A percentile compares a stretch with the other conserved stretches of the same genome.
Evolutionary conservation across 1,140 invertebrate species (phyloP).

Genomic region (Triops cancriformis): DNA sequence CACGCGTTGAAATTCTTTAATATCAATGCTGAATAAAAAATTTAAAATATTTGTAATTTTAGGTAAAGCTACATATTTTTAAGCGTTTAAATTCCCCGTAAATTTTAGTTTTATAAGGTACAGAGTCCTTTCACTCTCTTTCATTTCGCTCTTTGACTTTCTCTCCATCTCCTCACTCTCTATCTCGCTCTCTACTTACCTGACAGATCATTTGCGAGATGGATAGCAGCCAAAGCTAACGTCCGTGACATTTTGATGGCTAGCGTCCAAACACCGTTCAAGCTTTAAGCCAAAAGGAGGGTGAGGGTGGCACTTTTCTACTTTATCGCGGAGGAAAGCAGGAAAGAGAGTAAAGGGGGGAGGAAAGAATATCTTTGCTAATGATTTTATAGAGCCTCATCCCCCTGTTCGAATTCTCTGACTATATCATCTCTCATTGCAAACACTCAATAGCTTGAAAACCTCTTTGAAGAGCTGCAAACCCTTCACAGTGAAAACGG

Average conservation of each 20-base stretch:
- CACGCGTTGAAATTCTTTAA: too few relatives aligned
- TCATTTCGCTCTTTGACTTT: neutral
- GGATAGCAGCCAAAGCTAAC: conserved; percentile 12
- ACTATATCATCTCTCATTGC: too few relatives aligned
- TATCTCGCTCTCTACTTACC: neutral
- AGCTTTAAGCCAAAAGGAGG: neutral
- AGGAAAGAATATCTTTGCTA: neutral
- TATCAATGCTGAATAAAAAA: too few relatives aligned
- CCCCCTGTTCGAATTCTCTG: too few relatives aligned
- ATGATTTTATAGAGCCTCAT: conserved; percentile 1
- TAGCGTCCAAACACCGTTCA: conserved; percentile 1
- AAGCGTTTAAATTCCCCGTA: too few relatives aligned
- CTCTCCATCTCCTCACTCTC: neutral
- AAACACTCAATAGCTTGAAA: too few relatives aligned
- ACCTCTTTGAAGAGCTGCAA: too few relatives aligned
- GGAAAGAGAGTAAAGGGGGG: neutral
- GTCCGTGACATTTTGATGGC: conserved; percentile 12
- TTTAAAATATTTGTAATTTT: too few relatives aligned
- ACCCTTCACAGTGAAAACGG: too few relatives aligned
- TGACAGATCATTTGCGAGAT: conserved; percentile 10
- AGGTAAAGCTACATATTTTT: too few relatives aligned
- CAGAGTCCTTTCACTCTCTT: neutral
- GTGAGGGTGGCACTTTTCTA: neutral
- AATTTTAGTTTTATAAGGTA: neutral
- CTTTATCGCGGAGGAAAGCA: neutral